phyloP scores from a whole-genome alignment of 2,113 vertebrate genomes.

The Muscicapa adusta region DNA sequence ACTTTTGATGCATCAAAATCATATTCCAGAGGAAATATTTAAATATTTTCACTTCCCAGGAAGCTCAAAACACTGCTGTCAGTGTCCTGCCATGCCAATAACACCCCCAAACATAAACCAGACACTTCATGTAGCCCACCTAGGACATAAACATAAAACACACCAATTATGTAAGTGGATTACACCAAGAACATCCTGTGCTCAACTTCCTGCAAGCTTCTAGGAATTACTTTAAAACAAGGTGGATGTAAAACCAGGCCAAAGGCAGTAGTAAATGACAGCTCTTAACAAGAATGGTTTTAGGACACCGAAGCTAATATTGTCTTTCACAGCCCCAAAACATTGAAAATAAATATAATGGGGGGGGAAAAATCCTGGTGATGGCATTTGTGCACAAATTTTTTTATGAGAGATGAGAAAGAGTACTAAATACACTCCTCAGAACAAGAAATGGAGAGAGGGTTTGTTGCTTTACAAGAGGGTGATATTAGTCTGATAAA shows the following conservation, averaged over 20 bases:
- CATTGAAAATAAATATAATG: neutral
- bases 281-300: neutral
- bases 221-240: neutral
- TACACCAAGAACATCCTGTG: neutral
- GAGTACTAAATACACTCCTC: neutral
- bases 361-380: fast-evolving
- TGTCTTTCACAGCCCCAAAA: neutral
- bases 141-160: neutral
- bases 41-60: neutral
- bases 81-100: neutral
- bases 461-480: neutral
- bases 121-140: neutral
- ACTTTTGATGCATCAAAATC: neutral
- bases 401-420: neutral
- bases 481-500: neutral
- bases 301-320: neutral
- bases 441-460: neutral
- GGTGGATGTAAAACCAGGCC: neutral
- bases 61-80: neutral
- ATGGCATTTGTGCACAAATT: neutral
- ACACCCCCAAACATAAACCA: neutral
- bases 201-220: neutral
- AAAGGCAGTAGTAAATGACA: neutral
- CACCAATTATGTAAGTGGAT: neutral
- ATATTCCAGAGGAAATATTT: neutral